Percentiles rank a stretch among this genome's conserved stretches.
These are phyloP conservation scores for Epistrophe grossulariae DNA, from an alignment of 2,888 invertebrate genomes.

Conservation along the genomic window DNA sequence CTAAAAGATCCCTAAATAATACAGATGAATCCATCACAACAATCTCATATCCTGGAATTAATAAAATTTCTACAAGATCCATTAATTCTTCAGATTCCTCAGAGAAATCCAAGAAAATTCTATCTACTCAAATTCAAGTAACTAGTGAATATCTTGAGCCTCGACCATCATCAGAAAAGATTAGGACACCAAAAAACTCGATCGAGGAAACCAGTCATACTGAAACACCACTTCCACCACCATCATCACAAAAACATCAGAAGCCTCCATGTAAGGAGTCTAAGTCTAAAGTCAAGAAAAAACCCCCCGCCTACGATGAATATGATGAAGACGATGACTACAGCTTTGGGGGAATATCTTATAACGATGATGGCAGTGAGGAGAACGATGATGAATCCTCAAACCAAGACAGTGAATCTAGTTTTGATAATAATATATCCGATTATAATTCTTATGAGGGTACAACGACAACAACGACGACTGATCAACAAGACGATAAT, in stretches of 20 bases:
- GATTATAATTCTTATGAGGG: slow-evolving; percentile 41
- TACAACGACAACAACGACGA: neutral
- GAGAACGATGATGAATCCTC: slow-evolving; percentile 77
- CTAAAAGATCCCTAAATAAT: slow-evolving; percentile 32
- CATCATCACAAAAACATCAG: neutral
- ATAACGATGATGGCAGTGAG: slow-evolving; percentile 70
- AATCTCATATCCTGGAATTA: neutral
- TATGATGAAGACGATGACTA: slow-evolving; percentile 74
- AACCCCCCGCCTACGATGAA: slow-evolving; percentile 19
- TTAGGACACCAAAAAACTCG: slow-evolving; percentile 63
- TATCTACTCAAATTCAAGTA: slow-evolving; percentile 75
- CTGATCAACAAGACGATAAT: slow-evolving; percentile 38
- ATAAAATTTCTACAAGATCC: neutral
- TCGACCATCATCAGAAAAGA: neutral
- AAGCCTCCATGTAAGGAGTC: slow-evolving; percentile 35
- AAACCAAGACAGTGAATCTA: slow-evolving; percentile 51
- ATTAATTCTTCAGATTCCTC: slow-evolving; percentile 7
- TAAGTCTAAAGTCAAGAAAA: slow-evolving; percentile 44
- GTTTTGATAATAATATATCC: slow-evolving; percentile 43
- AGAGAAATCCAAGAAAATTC: slow-evolving; percentile 58
- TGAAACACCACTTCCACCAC: slow-evolving; percentile 8
- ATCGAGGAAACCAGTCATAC: slow-evolving; percentile 43
- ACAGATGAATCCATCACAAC: neutral
- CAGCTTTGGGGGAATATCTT: slow-evolving; percentile 73
- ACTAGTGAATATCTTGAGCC: slow-evolving; percentile 74